Conservation (phyloP, 2,797 vertebrate genomes). For the Cercopithecus petaurista region DNA sequence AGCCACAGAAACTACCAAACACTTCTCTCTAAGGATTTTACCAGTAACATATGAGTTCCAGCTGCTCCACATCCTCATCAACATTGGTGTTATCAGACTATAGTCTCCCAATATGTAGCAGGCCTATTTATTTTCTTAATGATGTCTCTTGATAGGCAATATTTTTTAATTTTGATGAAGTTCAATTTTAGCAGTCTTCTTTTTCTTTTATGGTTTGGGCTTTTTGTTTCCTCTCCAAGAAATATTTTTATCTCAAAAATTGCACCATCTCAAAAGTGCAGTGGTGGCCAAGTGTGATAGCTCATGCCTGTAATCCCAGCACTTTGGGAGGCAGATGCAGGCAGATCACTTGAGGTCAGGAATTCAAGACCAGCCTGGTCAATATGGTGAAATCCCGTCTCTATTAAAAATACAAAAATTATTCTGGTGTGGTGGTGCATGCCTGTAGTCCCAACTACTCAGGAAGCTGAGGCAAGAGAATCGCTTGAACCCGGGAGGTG, state of each 20-base stretch:
- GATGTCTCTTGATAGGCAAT: not conserved
- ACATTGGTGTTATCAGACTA: not conserved
- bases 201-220: not conserved
- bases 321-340: not conserved
- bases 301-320: not conserved
- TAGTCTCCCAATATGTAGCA: not conserved
- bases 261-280: not conserved
- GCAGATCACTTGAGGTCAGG: not conserved
- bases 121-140: conserved; percentile 5
- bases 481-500: not conserved
- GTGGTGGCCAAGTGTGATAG: not conserved
- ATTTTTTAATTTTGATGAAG: not conserved
- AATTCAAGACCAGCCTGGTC: not conserved
- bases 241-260: not conserved
- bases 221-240: not conserved
- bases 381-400: not conserved
- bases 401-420: not conserved
- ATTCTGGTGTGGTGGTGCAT: not conserved
- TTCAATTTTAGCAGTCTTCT: not conserved
- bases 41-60: not conserved
- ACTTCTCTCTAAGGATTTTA: not conserved
- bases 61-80: not conserved
- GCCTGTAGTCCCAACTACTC: not conserved
- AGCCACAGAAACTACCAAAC: not conserved
- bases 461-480: not conserved